phyloP scores from a whole-genome alignment of 2,113 vertebrate genomes.

The Pampusana beccarii region DNA sequence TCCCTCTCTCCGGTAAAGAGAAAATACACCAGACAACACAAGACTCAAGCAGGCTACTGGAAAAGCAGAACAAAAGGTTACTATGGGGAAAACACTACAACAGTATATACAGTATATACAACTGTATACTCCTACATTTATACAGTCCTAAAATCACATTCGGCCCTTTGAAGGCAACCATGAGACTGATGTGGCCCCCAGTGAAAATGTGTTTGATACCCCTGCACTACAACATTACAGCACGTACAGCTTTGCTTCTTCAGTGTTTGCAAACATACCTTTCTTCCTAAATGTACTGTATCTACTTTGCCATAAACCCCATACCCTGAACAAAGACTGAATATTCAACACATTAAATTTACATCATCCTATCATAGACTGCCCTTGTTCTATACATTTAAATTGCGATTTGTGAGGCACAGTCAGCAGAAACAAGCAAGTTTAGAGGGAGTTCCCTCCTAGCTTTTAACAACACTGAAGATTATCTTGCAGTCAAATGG shows the following conservation, averaged over 20 bases:
- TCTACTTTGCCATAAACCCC: neutral
- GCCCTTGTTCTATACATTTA: neutral
- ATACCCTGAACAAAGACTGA: neutral
- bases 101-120: no score
- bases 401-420: neutral
- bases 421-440: neutral
- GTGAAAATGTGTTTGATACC: no score
- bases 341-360: neutral
- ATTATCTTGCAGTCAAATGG: neutral
- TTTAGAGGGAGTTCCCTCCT: neutral
- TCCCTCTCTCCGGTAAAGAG: neutral
- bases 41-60: neutral
- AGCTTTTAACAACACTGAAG: neutral
- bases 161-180: no score
- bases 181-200: no score
- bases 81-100: neutral
- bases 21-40: neutral
- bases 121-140: no score
- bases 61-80: neutral
- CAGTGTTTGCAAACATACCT: neutral
- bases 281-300: neutral
- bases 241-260: neutral
- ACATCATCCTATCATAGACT: neutral
- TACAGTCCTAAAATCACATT: no score
- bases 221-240: neutral